A percentile compares a stretch with the other conserved stretches of the same genome.
These are phyloP conservation scores for Seira musarum DNA, from an alignment of 2,888 invertebrate genomes.

Conservation along the genomic window DNA sequence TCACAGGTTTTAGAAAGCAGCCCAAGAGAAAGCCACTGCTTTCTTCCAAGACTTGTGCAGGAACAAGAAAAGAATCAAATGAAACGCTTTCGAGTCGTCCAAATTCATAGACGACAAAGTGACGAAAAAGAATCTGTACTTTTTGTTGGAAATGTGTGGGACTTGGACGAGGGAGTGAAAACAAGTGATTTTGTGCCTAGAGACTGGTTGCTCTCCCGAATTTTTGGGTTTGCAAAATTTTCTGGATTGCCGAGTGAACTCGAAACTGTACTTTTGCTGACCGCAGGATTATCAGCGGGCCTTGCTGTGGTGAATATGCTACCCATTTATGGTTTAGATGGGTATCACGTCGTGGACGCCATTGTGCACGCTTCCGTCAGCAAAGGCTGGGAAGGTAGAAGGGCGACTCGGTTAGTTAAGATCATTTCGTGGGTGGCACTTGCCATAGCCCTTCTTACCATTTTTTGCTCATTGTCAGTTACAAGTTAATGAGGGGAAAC, in stretches of 20 bases:
- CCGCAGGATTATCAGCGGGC: constrained; percentile 69
- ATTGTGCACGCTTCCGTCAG: constrained; percentile 56
- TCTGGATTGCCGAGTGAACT: constrained; percentile 65
- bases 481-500: neutral
- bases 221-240: constrained; percentile 65
- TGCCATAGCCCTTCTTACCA: constrained; percentile 65
- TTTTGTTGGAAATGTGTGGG: constrained; percentile 68
- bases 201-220: constrained; percentile 65
- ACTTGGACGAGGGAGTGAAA: constrained; percentile 65
- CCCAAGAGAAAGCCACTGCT: constrained; percentile 56
- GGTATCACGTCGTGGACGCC: constrained; percentile 68
- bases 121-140: constrained; percentile 64
- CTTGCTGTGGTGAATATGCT: constrained; percentile 69
- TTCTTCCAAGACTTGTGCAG: constrained; percentile 63
- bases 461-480: constrained; percentile 64
- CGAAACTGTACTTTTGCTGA: constrained; percentile 68
- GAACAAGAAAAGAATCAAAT: constrained; percentile 42
- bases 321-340: constrained; percentile 69
- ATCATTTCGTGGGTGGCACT: constrained; percentile 67
- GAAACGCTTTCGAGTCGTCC: constrained; percentile 66
- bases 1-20: constrained; percentile 12
- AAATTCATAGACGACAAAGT: constrained; percentile 67
- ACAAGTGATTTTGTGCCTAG: constrained; percentile 67
- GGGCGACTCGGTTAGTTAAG: constrained; percentile 66
- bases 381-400: constrained; percentile 65